phyloP scores from a whole-genome alignment of 2,797 vertebrate species.

The Gymnoscopelus braueri region DNA sequence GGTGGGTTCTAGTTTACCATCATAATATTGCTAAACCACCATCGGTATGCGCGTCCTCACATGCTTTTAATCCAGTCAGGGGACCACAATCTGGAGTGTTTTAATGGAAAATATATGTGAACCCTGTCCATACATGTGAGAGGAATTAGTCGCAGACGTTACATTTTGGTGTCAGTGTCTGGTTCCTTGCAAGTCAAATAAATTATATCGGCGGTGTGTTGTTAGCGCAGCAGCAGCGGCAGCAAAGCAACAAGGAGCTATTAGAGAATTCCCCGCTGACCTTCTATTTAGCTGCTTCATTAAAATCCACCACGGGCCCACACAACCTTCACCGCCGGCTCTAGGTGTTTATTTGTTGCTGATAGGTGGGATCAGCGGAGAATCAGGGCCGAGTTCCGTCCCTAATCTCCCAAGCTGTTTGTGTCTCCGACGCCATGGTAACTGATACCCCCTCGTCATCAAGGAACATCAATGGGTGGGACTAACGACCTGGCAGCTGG shows the following conservation, averaged over 20 bases:
- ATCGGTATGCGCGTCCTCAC: not conserved
- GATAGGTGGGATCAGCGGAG: conserved; percentile 77
- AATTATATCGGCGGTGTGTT: conserved; percentile 56
- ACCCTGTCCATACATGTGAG: conserved; percentile 37
- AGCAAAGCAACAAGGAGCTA: conserved; percentile 60
- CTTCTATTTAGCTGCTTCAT: conserved; percentile 74
- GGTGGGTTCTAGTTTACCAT: not conserved
- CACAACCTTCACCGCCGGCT: conserved; percentile 53
- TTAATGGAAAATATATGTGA: conserved; percentile 12
- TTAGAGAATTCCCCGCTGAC: conserved; percentile 70
- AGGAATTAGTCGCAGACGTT: conserved; percentile 69
- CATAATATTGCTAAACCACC: not conserved
- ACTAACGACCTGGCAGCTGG: conserved; percentile 80
- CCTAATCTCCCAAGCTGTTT: conserved; percentile 80
- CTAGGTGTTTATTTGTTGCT: conserved; percentile 84
- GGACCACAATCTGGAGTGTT: conserved; percentile 12
- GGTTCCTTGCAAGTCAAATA: conserved; percentile 58
- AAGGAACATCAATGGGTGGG: conserved; percentile 78
- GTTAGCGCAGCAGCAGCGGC: conserved; percentile 57
- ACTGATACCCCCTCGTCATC: conserved; percentile 79
- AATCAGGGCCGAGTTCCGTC: conserved; percentile 74
- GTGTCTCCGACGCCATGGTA: conserved; percentile 82
- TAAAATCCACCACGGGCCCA: conserved; percentile 67
- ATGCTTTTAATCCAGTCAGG: conserved; percentile 4
- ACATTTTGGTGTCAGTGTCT: conserved; percentile 52